Percentiles rank a stretch among this genome's conserved stretches.
phyloP scores from a whole-genome alignment of 2,888 invertebrate species.

The Beris chalybata region DNA sequence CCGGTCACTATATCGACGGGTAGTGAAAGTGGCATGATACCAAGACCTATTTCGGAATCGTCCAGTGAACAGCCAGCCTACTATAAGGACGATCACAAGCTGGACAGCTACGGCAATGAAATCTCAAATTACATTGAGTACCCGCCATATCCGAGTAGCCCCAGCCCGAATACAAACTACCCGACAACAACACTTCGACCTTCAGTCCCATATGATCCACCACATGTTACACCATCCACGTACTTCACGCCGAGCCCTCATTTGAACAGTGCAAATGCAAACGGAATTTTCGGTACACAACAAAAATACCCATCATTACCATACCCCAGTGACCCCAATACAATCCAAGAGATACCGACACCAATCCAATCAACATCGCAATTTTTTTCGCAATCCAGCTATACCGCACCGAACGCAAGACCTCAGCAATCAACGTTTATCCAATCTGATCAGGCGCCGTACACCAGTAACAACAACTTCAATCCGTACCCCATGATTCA shows the following conservation, averaged over 20 bases:
- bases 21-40: constrained; percentile 26
- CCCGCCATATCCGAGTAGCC: constrained; percentile 43
- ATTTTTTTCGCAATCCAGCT: neutral
- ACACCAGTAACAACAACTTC: constrained; percentile 4
- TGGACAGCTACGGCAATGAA: constrained; percentile 52
- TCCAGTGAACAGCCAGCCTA: neutral
- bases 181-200: constrained; percentile 43
- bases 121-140: constrained; percentile 29
- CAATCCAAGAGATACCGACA: constrained; percentile 14
- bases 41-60: constrained; percentile 14
- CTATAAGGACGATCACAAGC: neutral
- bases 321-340: constrained; percentile 23
- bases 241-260: constrained; percentile 53
- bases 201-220: constrained; percentile 1
- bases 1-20: constrained; percentile 48
- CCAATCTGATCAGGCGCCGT: neutral
- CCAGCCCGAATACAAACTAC: constrained; percentile 38
- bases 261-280: constrained; percentile 50
- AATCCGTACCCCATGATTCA: constrained; percentile 32
- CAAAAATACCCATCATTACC: constrained; percentile 44
- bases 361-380: neutral
- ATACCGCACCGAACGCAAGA: neutral
- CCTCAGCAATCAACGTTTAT: neutral
- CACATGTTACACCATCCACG: constrained; percentile 42
- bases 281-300: constrained; percentile 48